These are phyloP conservation scores for Stomorhina lunata DNA, from an alignment of 2,888 invertebrate species.

Conservation along the genomic window DNA sequence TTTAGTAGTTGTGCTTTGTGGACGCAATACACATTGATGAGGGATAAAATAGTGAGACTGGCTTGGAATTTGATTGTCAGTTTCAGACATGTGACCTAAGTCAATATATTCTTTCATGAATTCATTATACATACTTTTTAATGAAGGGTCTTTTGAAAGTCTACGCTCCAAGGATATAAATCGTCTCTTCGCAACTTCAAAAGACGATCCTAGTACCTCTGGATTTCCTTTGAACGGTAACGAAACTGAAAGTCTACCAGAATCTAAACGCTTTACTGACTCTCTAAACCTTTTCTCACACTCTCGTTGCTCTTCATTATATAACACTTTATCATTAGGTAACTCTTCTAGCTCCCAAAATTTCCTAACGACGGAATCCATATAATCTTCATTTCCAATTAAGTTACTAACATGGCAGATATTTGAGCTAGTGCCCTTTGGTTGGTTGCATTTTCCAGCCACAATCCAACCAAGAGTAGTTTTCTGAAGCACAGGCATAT, in stretches of 20 bases:
- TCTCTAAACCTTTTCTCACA: not conserved
- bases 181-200: not conserved
- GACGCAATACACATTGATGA: not conserved
- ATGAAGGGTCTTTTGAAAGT: not conserved
- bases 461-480: slow-evolving; percentile 7
- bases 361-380: not conserved
- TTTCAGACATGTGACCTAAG: too few relatives aligned
- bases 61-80: too few relatives aligned
- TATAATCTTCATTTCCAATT: not conserved
- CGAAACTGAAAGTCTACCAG: too few relatives aligned
- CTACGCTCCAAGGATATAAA: not conserved
- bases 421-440: too few relatives aligned
- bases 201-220: too few relatives aligned
- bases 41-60: too few relatives aligned
- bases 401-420: too few relatives aligned
- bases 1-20: not conserved
- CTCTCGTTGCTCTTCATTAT: not conserved
- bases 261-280: too few relatives aligned
- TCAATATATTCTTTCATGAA: not conserved
- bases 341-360: slow-evolving; percentile 18
- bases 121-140: not conserved
- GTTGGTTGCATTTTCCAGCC: too few relatives aligned
- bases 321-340: not conserved
- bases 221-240: too few relatives aligned
- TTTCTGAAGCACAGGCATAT: not conserved